phyloP scores from a whole-genome alignment of 2,797 vertebrate species.

The Poecile montanus region DNA sequence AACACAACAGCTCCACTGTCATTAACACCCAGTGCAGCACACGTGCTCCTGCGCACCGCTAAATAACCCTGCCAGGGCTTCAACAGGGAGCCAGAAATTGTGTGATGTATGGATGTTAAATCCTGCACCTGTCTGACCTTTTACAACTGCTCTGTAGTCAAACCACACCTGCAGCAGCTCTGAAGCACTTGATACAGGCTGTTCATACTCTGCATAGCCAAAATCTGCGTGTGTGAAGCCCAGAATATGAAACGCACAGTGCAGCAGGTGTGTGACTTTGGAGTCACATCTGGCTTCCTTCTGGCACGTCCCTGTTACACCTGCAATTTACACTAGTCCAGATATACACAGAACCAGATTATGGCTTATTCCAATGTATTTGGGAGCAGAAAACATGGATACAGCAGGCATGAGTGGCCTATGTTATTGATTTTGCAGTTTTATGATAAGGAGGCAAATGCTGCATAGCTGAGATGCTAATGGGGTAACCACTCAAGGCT shows the following conservation, averaged over 20 bases:
- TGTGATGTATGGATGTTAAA: neutral
- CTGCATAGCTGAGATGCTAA: neutral
- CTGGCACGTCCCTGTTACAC: too few species aligned
- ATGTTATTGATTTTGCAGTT: fast-evolving
- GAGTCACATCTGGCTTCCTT: neutral
- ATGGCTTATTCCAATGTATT: neutral
- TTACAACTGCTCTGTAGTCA: neutral
- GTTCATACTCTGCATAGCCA: neutral
- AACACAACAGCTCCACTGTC: neutral
- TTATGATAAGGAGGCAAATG: neutral
- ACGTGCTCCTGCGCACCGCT: fast-evolving
- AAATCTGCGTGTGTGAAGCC: fast-evolving
- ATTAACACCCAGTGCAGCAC: neutral
- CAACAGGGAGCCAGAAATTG: neutral
- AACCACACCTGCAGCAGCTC: neutral
- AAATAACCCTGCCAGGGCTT: neutral
- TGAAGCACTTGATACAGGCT: neutral
- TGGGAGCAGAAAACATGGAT: neutral
- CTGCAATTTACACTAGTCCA: neutral
- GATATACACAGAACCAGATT: neutral
- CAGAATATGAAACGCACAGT: neutral
- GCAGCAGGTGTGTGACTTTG: fast-evolving
- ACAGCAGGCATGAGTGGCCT: neutral
- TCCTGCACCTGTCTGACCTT: neutral
- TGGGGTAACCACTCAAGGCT: neutral